Evolutionary conservation across 2,113 vertebrate species (phyloP), one percentile per base, ranked within the genome.

Genomic region (Puma concolor): DNA sequence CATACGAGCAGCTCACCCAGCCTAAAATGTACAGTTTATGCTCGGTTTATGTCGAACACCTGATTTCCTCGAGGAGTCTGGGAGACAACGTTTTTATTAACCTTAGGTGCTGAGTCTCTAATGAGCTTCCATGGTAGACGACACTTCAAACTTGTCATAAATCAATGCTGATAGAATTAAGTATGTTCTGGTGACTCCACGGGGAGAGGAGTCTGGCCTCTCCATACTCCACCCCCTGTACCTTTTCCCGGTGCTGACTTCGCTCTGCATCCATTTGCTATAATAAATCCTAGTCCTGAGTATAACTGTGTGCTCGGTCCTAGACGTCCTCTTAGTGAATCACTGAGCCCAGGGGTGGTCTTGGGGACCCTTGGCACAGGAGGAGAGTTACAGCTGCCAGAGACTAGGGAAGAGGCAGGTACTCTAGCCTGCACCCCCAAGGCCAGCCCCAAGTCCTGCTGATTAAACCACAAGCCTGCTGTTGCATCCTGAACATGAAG

Each of bases 221-320:
- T 76, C 11, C 14, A 31, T 63, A 38, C 14, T 17, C 54, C 8
- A 1, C 48, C 21, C 19, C 19, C 3, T 0, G n/a, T 11, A 5
- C 15, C 33, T 27, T 29, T 67, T 2, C n/a, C 83, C 54, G 77
- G 60, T 2, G 33, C 74, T 85, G 71, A 63, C 33, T 80, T 50
- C 48, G 48, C 50, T 95, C 60, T 76, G 50, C 17, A 21, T 54
- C 38, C 21, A 85, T 84, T 67, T 57, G 1, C 38, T 36, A 44
- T 33, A 54, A 50, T 33, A 81, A 83, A n/a, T 72, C 31, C 23
- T 14, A 89, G 86, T 74, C 71, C 14, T 4, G 21, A 64, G 60
- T 29, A 79, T 5, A 77, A 29, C 29, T 66, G 2, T 21, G 19
- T 23, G 8, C 85, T 41, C 25, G 81, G 36, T 44, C 76, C 21